A percentile compares a stretch with the other conserved stretches of the same genome.
Conservation (phyloP, 53 echinoderm and acorn worm genomes). For the Mesocentrotus franciscanus region DNA sequence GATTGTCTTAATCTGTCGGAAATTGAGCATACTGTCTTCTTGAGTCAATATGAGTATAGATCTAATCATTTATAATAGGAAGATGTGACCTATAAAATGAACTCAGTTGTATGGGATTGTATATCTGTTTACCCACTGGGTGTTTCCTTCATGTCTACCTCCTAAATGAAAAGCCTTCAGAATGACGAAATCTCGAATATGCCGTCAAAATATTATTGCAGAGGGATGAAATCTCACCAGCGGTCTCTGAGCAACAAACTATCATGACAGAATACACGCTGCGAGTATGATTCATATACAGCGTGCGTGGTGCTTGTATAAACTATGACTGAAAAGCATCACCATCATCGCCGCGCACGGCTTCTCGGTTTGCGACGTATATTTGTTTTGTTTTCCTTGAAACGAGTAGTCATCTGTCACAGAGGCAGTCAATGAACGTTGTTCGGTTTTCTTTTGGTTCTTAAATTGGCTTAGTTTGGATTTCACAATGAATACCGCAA, state of each 20-base stretch:
- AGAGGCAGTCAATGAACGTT: background rate
- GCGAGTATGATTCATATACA: background rate
- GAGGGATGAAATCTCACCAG: background rate
- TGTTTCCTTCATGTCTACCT: no score
- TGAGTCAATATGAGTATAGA: no score
- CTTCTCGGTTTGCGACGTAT: conserved; percentile 11
- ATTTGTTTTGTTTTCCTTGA: conserved; percentile 42
- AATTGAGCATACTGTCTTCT: no score
- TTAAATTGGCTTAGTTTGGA: conserved; percentile 15
- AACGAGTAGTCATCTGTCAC: background rate
- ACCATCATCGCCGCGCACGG: background rate
- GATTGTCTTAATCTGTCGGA: no score
- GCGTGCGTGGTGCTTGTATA: conserved; percentile 30
- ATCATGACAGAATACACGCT: background rate
- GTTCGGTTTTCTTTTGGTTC: background rate
- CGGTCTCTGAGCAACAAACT: background rate
- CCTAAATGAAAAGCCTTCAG: background rate
- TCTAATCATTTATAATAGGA: no score
- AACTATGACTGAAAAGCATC: conserved; percentile 41
- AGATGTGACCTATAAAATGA: no score
- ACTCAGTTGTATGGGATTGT: no score
- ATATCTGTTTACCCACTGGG: no score
- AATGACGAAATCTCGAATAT: background rate
- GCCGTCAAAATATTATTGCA: background rate
- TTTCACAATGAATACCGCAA: background rate